Evolutionary conservation across 2,113 vertebrate genomes (phyloP), one percentile per base, ranked within the genome.

Genomic region (Cinclus cinclus): DNA sequence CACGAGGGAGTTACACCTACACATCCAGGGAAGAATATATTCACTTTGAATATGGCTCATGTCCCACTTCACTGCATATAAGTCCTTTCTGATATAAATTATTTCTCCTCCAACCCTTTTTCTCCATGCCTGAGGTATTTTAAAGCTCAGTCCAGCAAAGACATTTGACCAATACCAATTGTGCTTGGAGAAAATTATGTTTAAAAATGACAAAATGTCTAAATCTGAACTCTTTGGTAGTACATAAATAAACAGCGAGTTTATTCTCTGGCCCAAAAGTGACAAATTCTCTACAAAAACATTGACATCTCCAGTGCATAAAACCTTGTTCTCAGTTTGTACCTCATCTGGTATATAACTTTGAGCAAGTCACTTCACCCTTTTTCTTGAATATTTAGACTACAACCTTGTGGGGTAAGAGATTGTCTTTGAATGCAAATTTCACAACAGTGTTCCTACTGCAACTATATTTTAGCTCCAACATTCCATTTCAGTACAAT

Each of bases 1-100:
- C 83, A 89, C 6, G 2, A 89, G 91, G 89, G 96, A 97, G 22
- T 91, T 94, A 96, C 92, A 95, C 95, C 95, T 90, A 97, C 94
- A 94, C 80, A 91, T 68, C 23, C 69, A 44, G 15, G 24, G 35
- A 96, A 92, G 62, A 96, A 95, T 79, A 92, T 87, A 84, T 6
- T 91, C 8, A 1, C 13, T 96, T 78, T 89, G 69, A 90, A 94
- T 82, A 62, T 92, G 44, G 83, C 37, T 95, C 53, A 82, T 92
- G 89, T 95, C 83, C 91, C 77, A 23, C 62, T 79, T 67, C 60
- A 56, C 7, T 92, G 83, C 41, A 76, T 82, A 20, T 59, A 84
- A 64, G 87, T 82, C 64, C 76, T 91, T 93, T 92, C 35, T 94
- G 49, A 24, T 92, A 92, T 82, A 92, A 91, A 67, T 50, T 44